phyloP scores from a whole-genome alignment of 2,797 vertebrate genomes.

The Sebastes cheni region DNA sequence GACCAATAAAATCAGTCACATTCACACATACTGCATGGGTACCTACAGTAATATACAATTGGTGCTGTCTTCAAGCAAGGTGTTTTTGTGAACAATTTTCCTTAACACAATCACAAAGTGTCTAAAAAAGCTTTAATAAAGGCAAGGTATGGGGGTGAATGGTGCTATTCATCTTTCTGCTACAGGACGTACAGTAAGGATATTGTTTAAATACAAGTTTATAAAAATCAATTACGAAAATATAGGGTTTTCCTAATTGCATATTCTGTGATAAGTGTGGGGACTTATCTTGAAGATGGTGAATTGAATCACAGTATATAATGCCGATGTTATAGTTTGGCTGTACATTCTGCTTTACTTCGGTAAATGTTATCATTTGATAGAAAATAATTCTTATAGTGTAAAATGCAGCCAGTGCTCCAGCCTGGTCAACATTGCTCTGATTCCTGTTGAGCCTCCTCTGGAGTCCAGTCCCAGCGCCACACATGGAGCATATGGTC shows the following conservation, averaged over 20 bases:
- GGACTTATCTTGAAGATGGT: not conserved
- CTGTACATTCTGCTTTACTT: conserved; percentile 14
- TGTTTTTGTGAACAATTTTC: not conserved
- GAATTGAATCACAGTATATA: not conserved
- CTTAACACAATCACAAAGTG: not conserved
- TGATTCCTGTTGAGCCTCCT: conserved; percentile 20
- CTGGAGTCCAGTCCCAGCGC: conserved; percentile 88
- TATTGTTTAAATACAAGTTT: conserved; percentile 16
- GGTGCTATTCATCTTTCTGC: not conserved
- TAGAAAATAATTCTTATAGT: not conserved
- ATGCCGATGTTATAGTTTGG: not conserved
- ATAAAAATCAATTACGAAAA: conserved; percentile 56
- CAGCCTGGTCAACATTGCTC: conserved; percentile 13
- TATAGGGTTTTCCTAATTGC: conserved; percentile 24
- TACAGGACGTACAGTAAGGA: not conserved
- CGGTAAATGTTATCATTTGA: not conserved
- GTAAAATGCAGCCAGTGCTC: not conserved
- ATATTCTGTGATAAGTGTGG: conserved; percentile 19
- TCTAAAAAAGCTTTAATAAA: not conserved
- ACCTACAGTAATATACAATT: not conserved
- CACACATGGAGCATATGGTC: conserved; percentile 93
- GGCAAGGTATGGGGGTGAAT: not conserved
- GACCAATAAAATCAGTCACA: not conserved
- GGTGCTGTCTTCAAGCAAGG: not conserved
- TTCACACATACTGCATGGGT: not conserved